phyloP scores from a whole-genome alignment of 2,113 vertebrate genomes.

The Pao palembangensis region DNA sequence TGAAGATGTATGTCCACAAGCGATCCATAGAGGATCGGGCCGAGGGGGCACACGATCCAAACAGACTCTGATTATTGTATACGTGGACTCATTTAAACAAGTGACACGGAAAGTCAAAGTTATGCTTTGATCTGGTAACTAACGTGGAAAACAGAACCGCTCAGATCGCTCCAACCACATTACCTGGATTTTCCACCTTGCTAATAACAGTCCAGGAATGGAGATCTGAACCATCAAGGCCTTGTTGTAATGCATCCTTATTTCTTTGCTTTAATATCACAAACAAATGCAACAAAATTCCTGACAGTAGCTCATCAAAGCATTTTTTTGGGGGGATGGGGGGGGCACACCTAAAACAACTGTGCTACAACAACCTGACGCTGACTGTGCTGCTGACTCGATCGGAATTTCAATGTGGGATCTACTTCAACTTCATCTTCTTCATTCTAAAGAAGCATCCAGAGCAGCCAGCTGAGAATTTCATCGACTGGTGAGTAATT shows the following conservation, averaged over 20 bases:
- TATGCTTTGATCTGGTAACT: slow-evolving; percentile 70
- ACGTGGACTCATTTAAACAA: slow-evolving; percentile 53
- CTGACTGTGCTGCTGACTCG: too few species aligned
- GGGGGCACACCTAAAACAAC: too few species aligned
- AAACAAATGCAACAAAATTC: too few species aligned
- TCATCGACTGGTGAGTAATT: too few species aligned
- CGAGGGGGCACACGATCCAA: slow-evolving; percentile 44
- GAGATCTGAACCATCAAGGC: neutral
- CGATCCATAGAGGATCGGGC: slow-evolving; percentile 36
- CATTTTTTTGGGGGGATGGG: too few species aligned
- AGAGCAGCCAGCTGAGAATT: too few species aligned
- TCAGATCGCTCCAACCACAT: slow-evolving; percentile 34
- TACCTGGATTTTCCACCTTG: slow-evolving; percentile 62
- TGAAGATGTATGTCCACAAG: slow-evolving; percentile 58
- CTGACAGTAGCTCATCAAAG: too few species aligned
- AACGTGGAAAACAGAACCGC: slow-evolving; percentile 44
- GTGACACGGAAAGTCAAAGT: slow-evolving; percentile 40
- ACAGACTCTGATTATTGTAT: slow-evolving; percentile 61
- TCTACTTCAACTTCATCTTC: too few species aligned
- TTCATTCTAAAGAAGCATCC: too few species aligned
- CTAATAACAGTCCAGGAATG: neutral
- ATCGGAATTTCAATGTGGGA: too few species aligned
- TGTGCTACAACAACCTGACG: too few species aligned
- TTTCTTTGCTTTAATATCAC: too few species aligned
- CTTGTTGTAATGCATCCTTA: neutral